Base-by-base conservation (phyloP, 2,797 vertebrate genomes). In the Danio choprae region DNA sequence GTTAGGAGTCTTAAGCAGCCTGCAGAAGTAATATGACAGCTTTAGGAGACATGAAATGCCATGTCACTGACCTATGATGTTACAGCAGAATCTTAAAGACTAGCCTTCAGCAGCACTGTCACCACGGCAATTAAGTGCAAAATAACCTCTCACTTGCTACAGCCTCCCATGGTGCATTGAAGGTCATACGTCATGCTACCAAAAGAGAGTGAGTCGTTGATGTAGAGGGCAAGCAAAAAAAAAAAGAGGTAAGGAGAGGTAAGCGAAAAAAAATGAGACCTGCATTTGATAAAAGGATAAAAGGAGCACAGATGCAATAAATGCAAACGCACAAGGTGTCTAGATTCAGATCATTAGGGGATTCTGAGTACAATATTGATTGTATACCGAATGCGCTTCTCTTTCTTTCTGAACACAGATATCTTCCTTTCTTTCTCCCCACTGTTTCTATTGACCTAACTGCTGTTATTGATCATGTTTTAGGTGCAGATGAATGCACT, bases 111-210 rank as follows among this genome's bases (percentile, higher is more conserved):
- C 56, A 55, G 64, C 41, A 60, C 63, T 79, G 74, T 81, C 71
- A 84, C 53, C 48, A 53, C 29, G 78, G 77, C 75, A 84, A 68
- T 81, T 79, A 85, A 79, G 69, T 63, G 78, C 51, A 67, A 73
- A 87, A 81, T 83, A 85, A 89, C 73, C 74, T 76, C 81, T 81
- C 78, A 74, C 74, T 84, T 74, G 74, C 53, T 56, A 58, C 64
- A 71, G 53, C 53, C 81, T 85, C 82, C 60, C 75, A 76, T 56
- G 76, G 77, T 71, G 63, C 64, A 62, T 20, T 77, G 77, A 84
- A 81, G 71, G 63, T 80, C 81, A 81, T 46, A 75, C 48, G 38
- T 79, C 43, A 73, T 74, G 76, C 50, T 44, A 50, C 48, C 58
- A 29, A 68, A 12, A 50, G 50, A 55, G 69, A 53, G 58, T 73